Percentiles rank a stretch among this genome's conserved stretches.
Evolutionary conservation across 2,888 invertebrate genomes (phyloP).

Genomic region (Dioctria rufipes): DNA sequence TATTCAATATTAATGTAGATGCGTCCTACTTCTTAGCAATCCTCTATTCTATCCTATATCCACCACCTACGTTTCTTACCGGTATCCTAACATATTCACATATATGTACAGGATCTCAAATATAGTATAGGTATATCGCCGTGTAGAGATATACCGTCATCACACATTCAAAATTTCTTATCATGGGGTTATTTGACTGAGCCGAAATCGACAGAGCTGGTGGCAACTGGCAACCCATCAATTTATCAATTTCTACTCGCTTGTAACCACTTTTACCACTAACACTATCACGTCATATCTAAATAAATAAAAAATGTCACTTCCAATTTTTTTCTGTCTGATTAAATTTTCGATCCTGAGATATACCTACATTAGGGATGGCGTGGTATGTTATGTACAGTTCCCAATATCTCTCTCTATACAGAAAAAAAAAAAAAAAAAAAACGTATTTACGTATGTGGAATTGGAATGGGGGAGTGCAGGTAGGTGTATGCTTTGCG

Average conservation of each 20-base stretch:
- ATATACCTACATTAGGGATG: slow-evolving; percentile 11
- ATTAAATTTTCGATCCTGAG: slow-evolving; percentile 23
- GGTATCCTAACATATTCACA: no score
- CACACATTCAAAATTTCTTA: not conserved
- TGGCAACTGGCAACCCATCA: slow-evolving; percentile 9
- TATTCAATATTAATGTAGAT: not conserved
- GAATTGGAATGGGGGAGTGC: not conserved
- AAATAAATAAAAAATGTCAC: slow-evolving; percentile 46
- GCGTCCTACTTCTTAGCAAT: not conserved
- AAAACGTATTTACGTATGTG: not conserved
- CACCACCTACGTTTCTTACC: not conserved
- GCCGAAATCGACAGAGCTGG: not conserved
- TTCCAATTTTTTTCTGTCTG: slow-evolving; percentile 41
- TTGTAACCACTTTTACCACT: slow-evolving; percentile 26
- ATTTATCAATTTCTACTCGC: slow-evolving; percentile 18
- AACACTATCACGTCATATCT: slow-evolving; percentile 40
- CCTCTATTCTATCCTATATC: not conserved
- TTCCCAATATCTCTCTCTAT: not conserved
- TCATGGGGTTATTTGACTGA: not conserved
- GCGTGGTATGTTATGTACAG: not conserved
- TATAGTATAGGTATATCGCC: not conserved
- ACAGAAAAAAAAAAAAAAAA: no score
- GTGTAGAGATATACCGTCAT: not conserved
- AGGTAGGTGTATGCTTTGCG: not conserved
- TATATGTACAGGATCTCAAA: no score